A percentile compares a stretch with the other conserved stretches of the same genome.
Evolutionary conservation across 2,888 invertebrate genomes (phyloP).

Genomic region (Himalopsyche anomala): DNA sequence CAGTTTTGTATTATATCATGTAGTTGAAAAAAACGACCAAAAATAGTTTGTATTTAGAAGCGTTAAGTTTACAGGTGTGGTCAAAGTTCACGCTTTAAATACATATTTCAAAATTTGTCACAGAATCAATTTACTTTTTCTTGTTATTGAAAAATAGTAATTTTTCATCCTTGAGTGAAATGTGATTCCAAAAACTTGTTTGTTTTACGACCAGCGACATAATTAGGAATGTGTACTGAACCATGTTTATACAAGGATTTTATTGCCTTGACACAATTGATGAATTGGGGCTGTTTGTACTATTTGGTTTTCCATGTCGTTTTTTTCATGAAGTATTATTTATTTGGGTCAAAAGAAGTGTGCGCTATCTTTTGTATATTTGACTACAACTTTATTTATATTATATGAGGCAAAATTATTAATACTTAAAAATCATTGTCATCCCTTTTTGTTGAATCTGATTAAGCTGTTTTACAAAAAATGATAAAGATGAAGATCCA

Average conservation of each 20-base stretch:
- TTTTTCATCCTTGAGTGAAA: neutral
- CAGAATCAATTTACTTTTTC: too few species aligned
- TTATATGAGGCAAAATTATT: too few species aligned
- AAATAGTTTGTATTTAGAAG: too few species aligned
- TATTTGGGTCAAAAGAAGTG: neutral
- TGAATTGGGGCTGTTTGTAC: neutral
- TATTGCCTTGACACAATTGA: constrained; percentile 20
- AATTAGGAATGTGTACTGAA: neutral
- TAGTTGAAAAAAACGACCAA: too few species aligned
- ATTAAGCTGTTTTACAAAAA: too few species aligned
- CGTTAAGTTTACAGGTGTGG: too few species aligned
- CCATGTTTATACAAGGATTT: constrained; percentile 10
- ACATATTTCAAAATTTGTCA: too few species aligned
- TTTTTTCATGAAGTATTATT: constrained; percentile 1
- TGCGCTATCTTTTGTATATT: neutral
- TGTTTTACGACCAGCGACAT: constrained; percentile 10
- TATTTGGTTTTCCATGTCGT: neutral
- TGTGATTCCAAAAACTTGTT: constrained; percentile 13
- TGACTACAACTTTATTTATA: neutral
- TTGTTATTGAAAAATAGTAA: too few species aligned
- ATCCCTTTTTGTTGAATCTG: too few species aligned
- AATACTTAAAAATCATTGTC: neutral
- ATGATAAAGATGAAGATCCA: too few species aligned
- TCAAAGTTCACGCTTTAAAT: too few species aligned
- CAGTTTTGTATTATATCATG: too few species aligned